A percentile compares a stretch with the other conserved stretches of the same genome.
These are phyloP conservation scores for Busseola fusca DNA, from an alignment of 2,888 invertebrate genomes.

Conservation along the genomic window DNA sequence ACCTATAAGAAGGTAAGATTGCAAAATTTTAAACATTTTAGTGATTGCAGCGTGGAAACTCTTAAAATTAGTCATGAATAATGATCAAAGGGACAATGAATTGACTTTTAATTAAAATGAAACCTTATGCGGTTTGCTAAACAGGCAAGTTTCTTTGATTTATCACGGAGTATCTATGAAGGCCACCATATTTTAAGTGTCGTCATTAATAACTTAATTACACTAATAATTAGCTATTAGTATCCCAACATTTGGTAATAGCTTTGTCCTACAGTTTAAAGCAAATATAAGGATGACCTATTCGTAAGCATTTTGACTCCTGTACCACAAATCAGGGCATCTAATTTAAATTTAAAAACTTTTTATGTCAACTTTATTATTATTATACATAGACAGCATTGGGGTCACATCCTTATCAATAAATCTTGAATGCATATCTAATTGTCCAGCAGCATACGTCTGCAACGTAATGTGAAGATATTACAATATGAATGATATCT, in stretches of 20 bases:
- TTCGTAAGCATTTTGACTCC: not conserved
- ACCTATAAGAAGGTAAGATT: not conserved
- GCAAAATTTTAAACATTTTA: not conserved
- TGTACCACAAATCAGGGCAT: too few species aligned
- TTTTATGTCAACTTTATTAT: too few species aligned
- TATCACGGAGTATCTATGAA: not conserved
- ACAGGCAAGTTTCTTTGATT: not conserved
- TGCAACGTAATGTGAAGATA: not conserved
- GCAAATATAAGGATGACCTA: conserved; percentile 5
- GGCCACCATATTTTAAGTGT: not conserved
- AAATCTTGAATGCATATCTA: conserved; percentile 21
- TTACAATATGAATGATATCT: conserved; percentile 31
- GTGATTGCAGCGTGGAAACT: not conserved
- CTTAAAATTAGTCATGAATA: not conserved
- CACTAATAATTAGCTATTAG: not conserved
- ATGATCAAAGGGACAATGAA: not conserved
- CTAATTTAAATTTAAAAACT: too few species aligned
- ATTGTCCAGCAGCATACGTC: not conserved
- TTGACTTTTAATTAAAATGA: not conserved
- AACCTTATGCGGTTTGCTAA: not conserved
- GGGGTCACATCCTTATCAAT: not conserved
- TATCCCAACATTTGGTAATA: not conserved
- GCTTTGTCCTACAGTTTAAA: not conserved
- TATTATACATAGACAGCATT: not conserved
- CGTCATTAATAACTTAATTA: not conserved